A percentile compares a stretch with the other conserved stretches of the same genome.
phyloP scores from a whole-genome alignment of 2,797 vertebrate species.

The Poecilia gillii region DNA sequence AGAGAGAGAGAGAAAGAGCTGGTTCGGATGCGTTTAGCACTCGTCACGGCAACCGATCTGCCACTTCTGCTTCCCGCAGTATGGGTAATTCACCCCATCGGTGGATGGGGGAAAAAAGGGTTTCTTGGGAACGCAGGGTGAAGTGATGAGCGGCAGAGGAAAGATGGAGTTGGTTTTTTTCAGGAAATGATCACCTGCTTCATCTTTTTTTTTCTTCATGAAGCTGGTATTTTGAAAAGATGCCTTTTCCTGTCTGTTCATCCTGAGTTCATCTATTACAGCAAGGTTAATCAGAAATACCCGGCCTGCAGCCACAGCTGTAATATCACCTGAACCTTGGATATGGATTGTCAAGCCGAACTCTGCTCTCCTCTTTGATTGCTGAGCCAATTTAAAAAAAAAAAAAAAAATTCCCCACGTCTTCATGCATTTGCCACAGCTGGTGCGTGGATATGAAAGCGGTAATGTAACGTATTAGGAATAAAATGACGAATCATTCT shows the following conservation, averaged over 20 bases:
- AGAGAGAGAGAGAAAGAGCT: conserved; percentile 8
- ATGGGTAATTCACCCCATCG: conserved; percentile 47
- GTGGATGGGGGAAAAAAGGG: conserved; percentile 14
- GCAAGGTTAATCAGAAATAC: neutral
- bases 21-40: conserved; percentile 41
- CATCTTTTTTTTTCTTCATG: conserved; percentile 8
- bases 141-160: conserved; percentile 35
- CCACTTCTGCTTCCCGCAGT: conserved; percentile 27
- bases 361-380: conserved; percentile 16
- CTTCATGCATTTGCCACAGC: conserved; percentile 61
- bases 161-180: conserved; percentile 33
- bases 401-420: neutral
- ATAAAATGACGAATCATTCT: conserved; percentile 61
- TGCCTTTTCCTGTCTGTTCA: conserved; percentile 2
- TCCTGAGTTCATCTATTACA: neutral
- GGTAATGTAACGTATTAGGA: conserved; percentile 54
- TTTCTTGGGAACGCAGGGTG: conserved; percentile 22
- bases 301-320: conserved; percentile 17
- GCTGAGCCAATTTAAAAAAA: conserved; percentile 19
- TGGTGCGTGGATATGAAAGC: conserved; percentile 56
- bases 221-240: conserved; percentile 11
- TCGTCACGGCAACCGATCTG: conserved; percentile 57
- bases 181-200: conserved; percentile 34
- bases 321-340: neutral
- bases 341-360: conserved; percentile 25